Evolutionary conservation across 1,140 invertebrate genomes (phyloP).

Genomic region (Drosophila rhopaloa): DNA sequence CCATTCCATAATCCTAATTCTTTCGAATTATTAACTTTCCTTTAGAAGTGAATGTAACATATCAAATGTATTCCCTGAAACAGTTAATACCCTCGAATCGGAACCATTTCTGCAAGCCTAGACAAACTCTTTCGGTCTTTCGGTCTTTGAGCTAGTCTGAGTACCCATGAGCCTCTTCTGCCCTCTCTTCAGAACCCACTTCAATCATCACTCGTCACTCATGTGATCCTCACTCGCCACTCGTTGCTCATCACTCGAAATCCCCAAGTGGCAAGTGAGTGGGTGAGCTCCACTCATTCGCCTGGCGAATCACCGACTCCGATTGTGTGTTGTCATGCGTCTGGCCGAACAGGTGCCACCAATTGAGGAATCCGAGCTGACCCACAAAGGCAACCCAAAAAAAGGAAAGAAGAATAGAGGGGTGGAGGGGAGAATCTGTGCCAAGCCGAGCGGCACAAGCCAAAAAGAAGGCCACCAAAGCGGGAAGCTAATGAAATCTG

Average conservation of each 20-base stretch:
- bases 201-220: constrained; percentile 43
- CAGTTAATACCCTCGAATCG: background rate
- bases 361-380: constrained; percentile 39
- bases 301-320: constrained; percentile 19
- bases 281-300: constrained; percentile 32
- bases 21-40: no score
- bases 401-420: constrained; percentile 5
- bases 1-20: no score
- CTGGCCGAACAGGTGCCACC: constrained; percentile 44
- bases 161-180: constrained; percentile 5
- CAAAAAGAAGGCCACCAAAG: constrained; percentile 25
- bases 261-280: constrained; percentile 8
- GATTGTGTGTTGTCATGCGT: constrained; percentile 53
- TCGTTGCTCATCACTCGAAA: constrained; percentile 32
- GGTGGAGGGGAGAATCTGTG: constrained; percentile 18
- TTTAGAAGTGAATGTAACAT: no score
- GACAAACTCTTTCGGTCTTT: background rate
- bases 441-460: constrained; percentile 56
- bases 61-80: background rate
- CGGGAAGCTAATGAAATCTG: constrained; percentile 46
- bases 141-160: constrained; percentile 7
- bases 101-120: background rate
- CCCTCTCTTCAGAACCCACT: constrained; percentile 21
- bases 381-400: constrained; percentile 46
- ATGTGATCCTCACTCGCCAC: constrained; percentile 28